These are phyloP conservation scores for Lycia hirtaria DNA, from an alignment of 2,888 invertebrate species.

Conservation along the genomic window DNA sequence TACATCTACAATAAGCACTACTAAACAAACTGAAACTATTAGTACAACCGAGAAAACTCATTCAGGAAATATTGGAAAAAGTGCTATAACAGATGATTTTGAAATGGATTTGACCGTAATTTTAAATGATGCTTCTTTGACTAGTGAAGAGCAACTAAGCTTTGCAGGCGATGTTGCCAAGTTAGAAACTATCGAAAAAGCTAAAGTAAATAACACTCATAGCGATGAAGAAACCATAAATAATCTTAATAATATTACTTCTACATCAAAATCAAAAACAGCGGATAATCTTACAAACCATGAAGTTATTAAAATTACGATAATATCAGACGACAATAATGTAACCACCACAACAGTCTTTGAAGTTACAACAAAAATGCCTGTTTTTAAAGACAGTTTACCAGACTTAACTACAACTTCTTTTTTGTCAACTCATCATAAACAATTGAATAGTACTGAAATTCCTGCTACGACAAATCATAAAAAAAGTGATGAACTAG, in stretches of 20 bases:
- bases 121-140: slow-evolving; percentile 59
- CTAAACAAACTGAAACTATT: slow-evolving; percentile 33
- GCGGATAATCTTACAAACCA: slow-evolving; percentile 45
- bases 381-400: slow-evolving; percentile 50
- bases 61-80: slow-evolving; percentile 30
- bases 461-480: slow-evolving; percentile 19
- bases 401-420: slow-evolving; percentile 31
- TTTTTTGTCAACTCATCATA: slow-evolving; percentile 15
- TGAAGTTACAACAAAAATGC: slow-evolving; percentile 66
- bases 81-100: slow-evolving; percentile 54
- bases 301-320: slow-evolving; percentile 61
- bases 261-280: slow-evolving; percentile 27
- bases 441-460: slow-evolving; percentile 29
- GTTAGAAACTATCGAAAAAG: slow-evolving; percentile 47
- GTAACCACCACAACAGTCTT: slow-evolving; percentile 48
- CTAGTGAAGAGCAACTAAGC: slow-evolving; percentile 45
- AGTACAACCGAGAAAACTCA: slow-evolving; percentile 35
- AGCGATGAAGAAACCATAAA: slow-evolving; percentile 11
- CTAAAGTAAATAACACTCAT: slow-evolving; percentile 14
- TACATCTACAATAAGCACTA: slow-evolving; percentile 28
- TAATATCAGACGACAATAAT: slow-evolving; percentile 53
- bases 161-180: slow-evolving; percentile 52
- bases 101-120: slow-evolving; percentile 71
- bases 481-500: slow-evolving; percentile 28
- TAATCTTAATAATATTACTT: slow-evolving; percentile 5